Conservation (phyloP, 2,113 vertebrate species). For the Anser cygnoides region DNA sequence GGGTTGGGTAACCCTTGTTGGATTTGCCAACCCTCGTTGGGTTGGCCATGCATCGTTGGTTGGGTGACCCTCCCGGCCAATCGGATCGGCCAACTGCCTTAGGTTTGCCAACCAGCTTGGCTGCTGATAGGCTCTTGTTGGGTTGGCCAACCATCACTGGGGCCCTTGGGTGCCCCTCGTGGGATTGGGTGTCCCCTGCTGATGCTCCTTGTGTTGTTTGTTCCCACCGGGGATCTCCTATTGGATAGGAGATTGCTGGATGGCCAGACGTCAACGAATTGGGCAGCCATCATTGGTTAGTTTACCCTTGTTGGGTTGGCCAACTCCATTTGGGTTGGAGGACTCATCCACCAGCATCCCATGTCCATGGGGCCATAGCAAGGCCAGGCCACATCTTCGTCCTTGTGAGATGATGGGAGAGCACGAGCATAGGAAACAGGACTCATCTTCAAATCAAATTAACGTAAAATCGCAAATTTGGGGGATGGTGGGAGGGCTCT, state of each 20-base stretch:
- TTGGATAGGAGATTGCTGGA: accelerated
- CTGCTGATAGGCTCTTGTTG: not conserved
- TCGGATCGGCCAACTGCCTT: too few species aligned
- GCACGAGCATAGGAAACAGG: accelerated
- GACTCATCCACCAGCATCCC: not conserved
- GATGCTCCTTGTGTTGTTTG: too few species aligned
- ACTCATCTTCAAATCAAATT: not conserved
- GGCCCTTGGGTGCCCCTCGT: not conserved
- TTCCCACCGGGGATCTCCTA: not conserved
- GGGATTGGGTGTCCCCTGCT: not conserved
- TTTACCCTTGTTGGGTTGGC: not conserved
- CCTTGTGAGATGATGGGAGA: not conserved
- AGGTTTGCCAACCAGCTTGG: not conserved
- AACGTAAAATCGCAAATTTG: accelerated
- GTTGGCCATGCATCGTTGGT: accelerated
- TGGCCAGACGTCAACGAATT: not conserved
- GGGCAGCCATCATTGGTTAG: not conserved
- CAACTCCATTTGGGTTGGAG: not conserved
- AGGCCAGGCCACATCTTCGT: not conserved
- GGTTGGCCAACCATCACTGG: not conserved
- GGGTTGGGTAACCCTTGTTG: not conserved
- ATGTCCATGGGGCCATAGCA: accelerated
- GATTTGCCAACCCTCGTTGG: not conserved
- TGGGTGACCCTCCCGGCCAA: too few species aligned
- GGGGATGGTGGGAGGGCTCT: not conserved